These are phyloP conservation scores for Andrena chrysosceles DNA, from an alignment of 2,888 invertebrate species.

Conservation along the genomic window DNA sequence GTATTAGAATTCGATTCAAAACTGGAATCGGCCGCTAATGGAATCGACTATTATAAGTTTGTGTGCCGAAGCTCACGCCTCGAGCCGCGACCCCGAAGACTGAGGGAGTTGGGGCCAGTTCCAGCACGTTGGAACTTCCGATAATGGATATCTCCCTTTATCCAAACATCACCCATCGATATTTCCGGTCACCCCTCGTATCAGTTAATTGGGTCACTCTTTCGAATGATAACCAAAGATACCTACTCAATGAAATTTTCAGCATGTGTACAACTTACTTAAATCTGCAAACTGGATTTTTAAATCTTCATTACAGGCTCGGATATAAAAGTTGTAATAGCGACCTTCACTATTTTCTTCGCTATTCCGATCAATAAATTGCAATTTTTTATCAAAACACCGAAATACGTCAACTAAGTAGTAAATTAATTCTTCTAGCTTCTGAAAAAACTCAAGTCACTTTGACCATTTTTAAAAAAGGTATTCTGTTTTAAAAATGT, in stretches of 20 bases:
- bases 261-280: background rate
- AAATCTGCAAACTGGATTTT: no score
- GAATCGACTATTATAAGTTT: constrained; percentile 55
- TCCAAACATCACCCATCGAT: constrained; percentile 28
- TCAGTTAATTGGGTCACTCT: constrained; percentile 2
- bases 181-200: constrained; percentile 25
- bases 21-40: constrained; percentile 40
- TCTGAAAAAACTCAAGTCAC: no score
- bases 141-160: constrained; percentile 34
- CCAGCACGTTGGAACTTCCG: constrained; percentile 4
- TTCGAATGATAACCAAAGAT: background rate
- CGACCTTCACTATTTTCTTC: no score
- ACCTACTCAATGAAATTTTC: background rate
- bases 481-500: no score
- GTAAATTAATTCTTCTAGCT: no score
- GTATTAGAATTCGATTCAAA: constrained; percentile 46
- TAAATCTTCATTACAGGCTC: no score
- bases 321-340: no score
- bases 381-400: no score
- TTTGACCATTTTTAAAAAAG: no score
- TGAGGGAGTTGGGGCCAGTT: constrained; percentile 17
- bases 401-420: no score
- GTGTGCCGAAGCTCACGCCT: constrained; percentile 23
- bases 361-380: no score
- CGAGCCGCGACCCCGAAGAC: background rate